Evolutionary conservation across 2,797 vertebrate species (phyloP), one percentile per base, ranked within the genome.

Genomic region (Mionectes olivaceus): DNA sequence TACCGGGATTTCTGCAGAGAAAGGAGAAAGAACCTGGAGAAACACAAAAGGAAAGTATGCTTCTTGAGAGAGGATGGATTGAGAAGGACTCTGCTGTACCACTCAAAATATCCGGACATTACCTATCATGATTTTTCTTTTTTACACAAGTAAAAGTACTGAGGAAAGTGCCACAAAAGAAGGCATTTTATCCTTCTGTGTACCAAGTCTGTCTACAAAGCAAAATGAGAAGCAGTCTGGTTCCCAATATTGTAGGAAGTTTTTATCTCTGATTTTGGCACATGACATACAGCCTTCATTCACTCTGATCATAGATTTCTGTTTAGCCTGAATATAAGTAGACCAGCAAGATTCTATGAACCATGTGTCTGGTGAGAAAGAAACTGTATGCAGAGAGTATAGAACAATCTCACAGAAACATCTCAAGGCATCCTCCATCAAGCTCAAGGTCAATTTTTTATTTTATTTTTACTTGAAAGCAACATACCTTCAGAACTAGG

Each of bases 1-100:
- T 95, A 84, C 50, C 47, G 21, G 83, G 92, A 97, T 95, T 96
- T 97, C 83, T 94, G 81, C 64, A 91, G 59, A 76, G 55, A 83
- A 94, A 95, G 57, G 70, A 41, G 11, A 96, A 85, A 90, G 39
- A 71, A 89, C 35, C 35, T 89, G 57, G 70, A 41, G 11, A 59
- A 82, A 92, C 49, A 93, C 60, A 83, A 94, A 96, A 97, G 46
- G 12, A 78, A 73, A 93, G 17, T 35, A 70, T 3, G 5, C 24
- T 80, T 68, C 63, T 71, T 82, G 39, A 76, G 61, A 76, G 55
- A 65, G 39, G 33, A 39, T 76, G 44, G 59, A 24, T 17, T 80
- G 28, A 57, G 30, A 81, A 37, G 14, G 17, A 47, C 25, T 74
- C 75, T 61, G 33, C 33, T 79, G 32, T 71, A 37, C n/a, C 52